A percentile compares a stretch with the other conserved stretches of the same genome.
Evolutionary conservation across 2,888 invertebrate genomes (phyloP).

Genomic region (Rhaphigaster nebulosa): DNA sequence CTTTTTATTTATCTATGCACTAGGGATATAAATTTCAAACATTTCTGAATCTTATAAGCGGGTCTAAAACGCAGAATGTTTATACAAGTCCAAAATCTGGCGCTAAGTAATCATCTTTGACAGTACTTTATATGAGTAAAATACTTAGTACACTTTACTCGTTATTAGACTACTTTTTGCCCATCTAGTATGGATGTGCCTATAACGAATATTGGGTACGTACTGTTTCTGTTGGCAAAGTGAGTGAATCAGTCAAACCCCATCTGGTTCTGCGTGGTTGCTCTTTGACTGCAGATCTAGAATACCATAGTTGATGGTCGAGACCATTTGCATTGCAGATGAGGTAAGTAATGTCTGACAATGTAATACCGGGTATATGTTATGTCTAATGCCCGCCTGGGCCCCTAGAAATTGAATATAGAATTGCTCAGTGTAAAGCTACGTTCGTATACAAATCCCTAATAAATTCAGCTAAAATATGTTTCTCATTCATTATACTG

Average conservation of each 20-base stretch:
- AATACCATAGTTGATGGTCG: not conserved
- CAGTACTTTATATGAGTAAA: no score
- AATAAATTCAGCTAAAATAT: not conserved
- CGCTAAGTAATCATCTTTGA: no score
- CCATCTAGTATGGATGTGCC: no score
- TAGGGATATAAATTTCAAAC: no score
- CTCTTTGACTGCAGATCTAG: not conserved
- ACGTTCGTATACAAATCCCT: not conserved
- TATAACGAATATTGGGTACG: no score
- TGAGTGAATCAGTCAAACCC: not conserved
- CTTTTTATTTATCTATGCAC: no score
- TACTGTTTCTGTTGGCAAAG: not conserved
- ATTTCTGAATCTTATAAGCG: no score
- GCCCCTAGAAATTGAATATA: not conserved
- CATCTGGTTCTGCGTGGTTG: not conserved
- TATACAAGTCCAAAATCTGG: no score
- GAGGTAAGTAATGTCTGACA: slow-evolving; percentile 26
- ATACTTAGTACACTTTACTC: no score
- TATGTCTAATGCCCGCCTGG: not conserved
- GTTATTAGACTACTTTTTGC: no score
- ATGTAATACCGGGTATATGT: slow-evolving; percentile 26
- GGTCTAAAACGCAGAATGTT: no score
- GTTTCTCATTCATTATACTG: no score
- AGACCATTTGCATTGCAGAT: not conserved
- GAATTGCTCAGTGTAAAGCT: not conserved